These are phyloP conservation scores for Tetrao urogallus DNA, from an alignment of 2,113 vertebrate species.

Conservation along the genomic window DNA sequence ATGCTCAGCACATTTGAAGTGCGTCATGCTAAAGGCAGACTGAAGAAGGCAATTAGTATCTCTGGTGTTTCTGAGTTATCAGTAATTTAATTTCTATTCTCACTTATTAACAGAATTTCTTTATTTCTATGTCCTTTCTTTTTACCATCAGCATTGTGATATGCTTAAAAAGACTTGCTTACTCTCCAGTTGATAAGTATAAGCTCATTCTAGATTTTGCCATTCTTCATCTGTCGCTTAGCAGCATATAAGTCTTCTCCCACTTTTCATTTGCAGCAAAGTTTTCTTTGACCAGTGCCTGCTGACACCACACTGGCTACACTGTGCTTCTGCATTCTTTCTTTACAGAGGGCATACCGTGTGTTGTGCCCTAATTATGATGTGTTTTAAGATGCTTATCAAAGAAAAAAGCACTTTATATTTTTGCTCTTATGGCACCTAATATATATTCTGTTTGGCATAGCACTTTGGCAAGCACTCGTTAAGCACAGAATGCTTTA, in stretches of 20 bases:
- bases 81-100: neutral
- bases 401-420: conserved; percentile 14
- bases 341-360: neutral
- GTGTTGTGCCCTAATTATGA: neutral
- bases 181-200: neutral
- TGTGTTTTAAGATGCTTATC: conserved; percentile 21
- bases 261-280: neutral
- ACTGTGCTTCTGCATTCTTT: neutral
- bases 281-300: neutral
- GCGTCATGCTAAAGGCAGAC: neutral
- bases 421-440: neutral
- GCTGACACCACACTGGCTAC: accelerated
- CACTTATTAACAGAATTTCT: neutral
- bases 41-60: neutral
- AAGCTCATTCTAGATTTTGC: neutral
- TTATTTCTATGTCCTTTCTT: neutral
- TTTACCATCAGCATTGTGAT: neutral
- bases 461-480: neutral
- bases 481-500: neutral
- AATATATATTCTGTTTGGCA: neutral
- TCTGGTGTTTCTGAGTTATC: neutral
- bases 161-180: neutral
- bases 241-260: neutral
- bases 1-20: neutral
- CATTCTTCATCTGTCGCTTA: neutral